Conservation (phyloP, 2,888 invertebrate species). For the Tolmerus cingulatus region DNA sequence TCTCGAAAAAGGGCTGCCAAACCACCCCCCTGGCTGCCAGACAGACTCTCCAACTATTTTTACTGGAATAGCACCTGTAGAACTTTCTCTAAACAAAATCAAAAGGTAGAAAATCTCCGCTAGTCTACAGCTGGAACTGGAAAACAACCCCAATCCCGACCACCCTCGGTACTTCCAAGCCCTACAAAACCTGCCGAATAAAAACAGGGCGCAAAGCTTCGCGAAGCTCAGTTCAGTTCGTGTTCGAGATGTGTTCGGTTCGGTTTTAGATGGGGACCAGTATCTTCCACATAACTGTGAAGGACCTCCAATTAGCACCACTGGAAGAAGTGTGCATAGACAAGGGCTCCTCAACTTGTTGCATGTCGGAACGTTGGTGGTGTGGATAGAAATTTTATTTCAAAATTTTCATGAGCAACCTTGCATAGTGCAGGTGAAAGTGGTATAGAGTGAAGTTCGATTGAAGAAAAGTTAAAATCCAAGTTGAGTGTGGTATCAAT, state of each 20-base stretch:
- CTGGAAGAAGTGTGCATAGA: not conserved
- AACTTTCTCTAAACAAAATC: not conserved
- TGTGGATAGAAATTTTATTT: not conserved
- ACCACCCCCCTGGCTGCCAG: not conserved
- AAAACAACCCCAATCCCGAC: not conserved
- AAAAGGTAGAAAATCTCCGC: slow-evolving; percentile 1
- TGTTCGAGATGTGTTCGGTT: slow-evolving; percentile 13
- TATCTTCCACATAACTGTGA: not conserved
- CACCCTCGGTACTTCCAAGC: not conserved
- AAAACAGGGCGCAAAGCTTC: slow-evolving; percentile 43
- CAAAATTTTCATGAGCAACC: not conserved
- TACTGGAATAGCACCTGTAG: slow-evolving; percentile 24
- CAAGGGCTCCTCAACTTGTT: slow-evolving; percentile 11
- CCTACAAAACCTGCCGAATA: slow-evolving; percentile 24
- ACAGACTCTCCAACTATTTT: not conserved
- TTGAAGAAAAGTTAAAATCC: not conserved
- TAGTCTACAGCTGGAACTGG: not conserved
- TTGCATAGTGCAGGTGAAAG: slow-evolving; percentile 12
- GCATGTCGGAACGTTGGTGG: not conserved
- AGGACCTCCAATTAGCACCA: not conserved
- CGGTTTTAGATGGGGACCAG: not conserved
- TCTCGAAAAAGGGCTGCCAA: not conserved
- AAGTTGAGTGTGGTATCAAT: not conserved
- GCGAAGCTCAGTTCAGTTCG: slow-evolving; percentile 38
- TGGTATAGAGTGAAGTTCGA: not conserved